phyloP scores from a whole-genome alignment of 2,888 invertebrate genomes.

The Phymatocera aterrima region DNA sequence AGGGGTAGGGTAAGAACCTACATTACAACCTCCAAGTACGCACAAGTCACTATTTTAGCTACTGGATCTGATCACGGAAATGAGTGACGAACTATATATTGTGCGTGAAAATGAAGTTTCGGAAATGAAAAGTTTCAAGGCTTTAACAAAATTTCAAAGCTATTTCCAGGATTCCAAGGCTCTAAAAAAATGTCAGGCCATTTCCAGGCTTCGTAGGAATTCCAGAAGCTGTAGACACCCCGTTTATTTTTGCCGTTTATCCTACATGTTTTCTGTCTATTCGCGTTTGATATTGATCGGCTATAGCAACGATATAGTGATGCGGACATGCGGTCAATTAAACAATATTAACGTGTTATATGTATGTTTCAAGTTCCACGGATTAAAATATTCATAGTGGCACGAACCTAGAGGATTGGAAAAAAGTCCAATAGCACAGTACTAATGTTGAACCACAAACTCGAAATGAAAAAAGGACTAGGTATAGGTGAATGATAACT shows the following conservation, averaged over 20 bases:
- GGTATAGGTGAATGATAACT: constrained; percentile 7
- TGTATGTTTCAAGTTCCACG: background rate
- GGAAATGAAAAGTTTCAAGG: too few relatives aligned
- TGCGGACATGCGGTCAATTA: background rate
- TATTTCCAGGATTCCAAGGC: too few relatives aligned
- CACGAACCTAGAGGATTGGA: background rate
- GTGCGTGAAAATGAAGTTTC: too few relatives aligned
- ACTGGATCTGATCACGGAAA: too few relatives aligned
- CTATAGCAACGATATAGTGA: background rate
- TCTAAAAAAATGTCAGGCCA: too few relatives aligned
- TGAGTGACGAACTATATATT: too few relatives aligned
- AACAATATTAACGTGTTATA: background rate
- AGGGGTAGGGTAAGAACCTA: too few relatives aligned
- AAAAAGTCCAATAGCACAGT: background rate
- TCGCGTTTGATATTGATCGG: background rate
- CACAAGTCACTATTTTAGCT: too few relatives aligned
- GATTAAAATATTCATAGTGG: background rate
- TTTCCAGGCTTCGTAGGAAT: too few relatives aligned
- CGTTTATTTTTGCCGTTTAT: background rate
- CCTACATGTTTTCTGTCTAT: background rate
- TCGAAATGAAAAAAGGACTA: background rate
- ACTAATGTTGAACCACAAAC: background rate
- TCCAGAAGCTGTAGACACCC: too few relatives aligned
- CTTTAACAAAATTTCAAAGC: too few relatives aligned
- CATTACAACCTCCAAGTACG: too few relatives aligned